These are phyloP conservation scores for Campylorhamphus procurvoides DNA, from an alignment of 2,113 vertebrate genomes.

Conservation along the genomic window DNA sequence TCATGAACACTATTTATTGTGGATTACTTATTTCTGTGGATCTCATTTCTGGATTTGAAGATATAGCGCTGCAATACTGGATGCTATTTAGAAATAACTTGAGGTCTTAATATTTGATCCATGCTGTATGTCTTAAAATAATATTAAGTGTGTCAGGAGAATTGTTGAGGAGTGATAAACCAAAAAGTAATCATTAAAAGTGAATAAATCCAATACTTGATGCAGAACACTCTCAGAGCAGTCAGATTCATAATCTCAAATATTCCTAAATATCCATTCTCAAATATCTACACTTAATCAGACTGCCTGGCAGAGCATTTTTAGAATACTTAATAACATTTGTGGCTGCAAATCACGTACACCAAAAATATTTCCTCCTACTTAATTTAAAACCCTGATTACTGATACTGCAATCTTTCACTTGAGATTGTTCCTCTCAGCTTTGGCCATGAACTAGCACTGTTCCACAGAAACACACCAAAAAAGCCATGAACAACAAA, in stretches of 20 bases:
- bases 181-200: neutral
- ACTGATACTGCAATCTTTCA: neutral
- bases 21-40: neutral
- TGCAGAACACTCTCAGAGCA: constrained; percentile 26
- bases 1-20: neutral
- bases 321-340: constrained; percentile 20
- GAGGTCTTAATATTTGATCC: neutral
- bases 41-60: neutral
- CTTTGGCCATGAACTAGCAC: neutral
- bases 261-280: neutral
- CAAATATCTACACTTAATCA: neutral
- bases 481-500: neutral
- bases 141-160: neutral
- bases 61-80: neutral
- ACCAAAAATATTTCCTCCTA: constrained; percentile 21
- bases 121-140: neutral
- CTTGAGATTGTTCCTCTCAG: neutral
- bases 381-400: neutral
- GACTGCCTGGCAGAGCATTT: constrained; percentile 26
- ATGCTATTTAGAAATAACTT: neutral
- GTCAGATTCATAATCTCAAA: constrained; percentile 22
- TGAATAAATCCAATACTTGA: constrained; percentile 23
- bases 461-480: neutral
- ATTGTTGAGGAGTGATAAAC: neutral
- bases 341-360: constrained; percentile 33